Conservation (phyloP, 2,888 invertebrate genomes). For the Congeria kusceri region DNA sequence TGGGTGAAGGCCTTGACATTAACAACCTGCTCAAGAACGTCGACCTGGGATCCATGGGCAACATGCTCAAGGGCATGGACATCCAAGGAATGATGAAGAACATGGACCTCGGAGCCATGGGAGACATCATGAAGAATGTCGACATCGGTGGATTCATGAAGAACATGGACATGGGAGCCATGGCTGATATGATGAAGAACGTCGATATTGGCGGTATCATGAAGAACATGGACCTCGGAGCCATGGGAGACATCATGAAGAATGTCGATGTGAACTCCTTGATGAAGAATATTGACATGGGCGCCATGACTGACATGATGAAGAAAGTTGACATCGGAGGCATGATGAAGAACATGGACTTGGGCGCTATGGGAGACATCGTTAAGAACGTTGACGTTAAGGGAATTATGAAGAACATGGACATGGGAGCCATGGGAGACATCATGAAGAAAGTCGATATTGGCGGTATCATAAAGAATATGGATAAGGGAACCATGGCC, state of each 20-base stretch:
- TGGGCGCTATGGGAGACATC: slow-evolving; percentile 49
- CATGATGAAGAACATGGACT: slow-evolving; percentile 53
- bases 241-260: slow-evolving; percentile 32
- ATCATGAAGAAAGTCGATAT: slow-evolving; percentile 48
- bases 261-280: slow-evolving; percentile 31
- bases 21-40: slow-evolving; percentile 29
- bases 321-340: slow-evolving; percentile 47
- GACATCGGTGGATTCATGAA: slow-evolving; percentile 35
- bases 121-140: slow-evolving; percentile 38
- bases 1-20: slow-evolving; percentile 14
- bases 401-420: slow-evolving; percentile 50
- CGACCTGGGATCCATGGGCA: slow-evolving; percentile 37
- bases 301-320: slow-evolving; percentile 45
- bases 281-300: slow-evolving; percentile 54
- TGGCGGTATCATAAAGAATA: slow-evolving; percentile 36
- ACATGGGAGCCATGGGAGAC: slow-evolving; percentile 41
- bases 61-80: slow-evolving; percentile 43
- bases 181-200: slow-evolving; percentile 38
- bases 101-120: slow-evolving; percentile 48
- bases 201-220: slow-evolving; percentile 48
- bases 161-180: slow-evolving; percentile 38
- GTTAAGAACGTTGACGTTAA: slow-evolving; percentile 48
- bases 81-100: slow-evolving; percentile 50
- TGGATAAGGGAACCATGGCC: slow-evolving; percentile 39
- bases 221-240: slow-evolving; percentile 46